Percentiles rank a stretch among this genome's conserved stretches.
Evolutionary conservation across 2,888 invertebrate genomes (phyloP).

Genomic region (Meghimatium bilineatum): DNA sequence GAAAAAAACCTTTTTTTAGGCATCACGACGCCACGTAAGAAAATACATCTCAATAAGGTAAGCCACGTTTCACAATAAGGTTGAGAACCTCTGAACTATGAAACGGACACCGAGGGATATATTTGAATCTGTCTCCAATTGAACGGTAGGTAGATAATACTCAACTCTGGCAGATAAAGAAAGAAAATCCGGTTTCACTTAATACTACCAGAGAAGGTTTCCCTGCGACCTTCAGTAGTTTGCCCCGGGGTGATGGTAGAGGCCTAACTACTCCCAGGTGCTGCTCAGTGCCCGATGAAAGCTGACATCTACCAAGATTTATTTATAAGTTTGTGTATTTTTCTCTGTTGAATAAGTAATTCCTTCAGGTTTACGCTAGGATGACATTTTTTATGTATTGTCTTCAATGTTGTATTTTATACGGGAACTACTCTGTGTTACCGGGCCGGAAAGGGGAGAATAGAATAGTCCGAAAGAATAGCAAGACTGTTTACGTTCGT

Average conservation of each 20-base stretch:
- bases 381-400: too few relatives aligned
- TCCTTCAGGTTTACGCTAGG: too few relatives aligned
- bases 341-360: neutral
- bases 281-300: neutral
- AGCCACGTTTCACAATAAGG: too few relatives aligned
- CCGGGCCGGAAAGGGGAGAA: too few relatives aligned
- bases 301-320: neutral
- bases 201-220: neutral
- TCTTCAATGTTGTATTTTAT: too few relatives aligned
- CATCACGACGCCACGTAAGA: too few relatives aligned
- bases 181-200: neutral
- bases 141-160: neutral
- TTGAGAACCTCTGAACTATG: too few relatives aligned
- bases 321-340: neutral
- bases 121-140: neutral
- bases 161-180: neutral
- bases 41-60: too few relatives aligned
- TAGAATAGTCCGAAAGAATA: too few relatives aligned
- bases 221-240: neutral
- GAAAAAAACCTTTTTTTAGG: too few relatives aligned
- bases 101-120: neutral
- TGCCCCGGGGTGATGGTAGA: neutral
- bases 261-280: neutral
- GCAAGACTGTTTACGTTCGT: too few relatives aligned
- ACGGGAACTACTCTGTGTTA: too few relatives aligned